Evolutionary conservation across 2,797 vertebrate species (phyloP).

Genomic region (Tinamus major): DNA sequence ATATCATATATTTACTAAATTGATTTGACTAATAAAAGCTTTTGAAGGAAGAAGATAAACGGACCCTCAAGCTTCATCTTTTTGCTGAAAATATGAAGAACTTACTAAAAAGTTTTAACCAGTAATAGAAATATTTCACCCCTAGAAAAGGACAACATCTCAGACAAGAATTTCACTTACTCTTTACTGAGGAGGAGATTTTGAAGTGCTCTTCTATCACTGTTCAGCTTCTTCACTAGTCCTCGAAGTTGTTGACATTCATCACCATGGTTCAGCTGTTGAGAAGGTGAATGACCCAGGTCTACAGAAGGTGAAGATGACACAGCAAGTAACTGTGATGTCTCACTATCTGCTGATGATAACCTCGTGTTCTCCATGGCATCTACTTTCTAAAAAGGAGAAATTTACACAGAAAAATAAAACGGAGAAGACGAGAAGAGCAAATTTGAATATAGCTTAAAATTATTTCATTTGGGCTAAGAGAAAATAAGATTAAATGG

Average conservation of each 20-base stretch:
- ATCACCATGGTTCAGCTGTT: slow-evolving; percentile 21
- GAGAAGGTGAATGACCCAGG: slow-evolving; percentile 8
- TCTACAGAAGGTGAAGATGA: slow-evolving; percentile 63
- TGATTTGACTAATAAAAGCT: neutral
- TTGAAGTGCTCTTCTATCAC: slow-evolving; percentile 80
- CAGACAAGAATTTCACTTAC: slow-evolving; percentile 76
- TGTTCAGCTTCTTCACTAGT: slow-evolving; percentile 76
- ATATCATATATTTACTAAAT: neutral
- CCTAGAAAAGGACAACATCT: neutral
- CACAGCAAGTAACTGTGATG: neutral
- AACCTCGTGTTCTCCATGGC: slow-evolving; percentile 50
- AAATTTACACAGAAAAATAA: neutral
- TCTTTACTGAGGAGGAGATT: slow-evolving; percentile 80
- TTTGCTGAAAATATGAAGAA: neutral
- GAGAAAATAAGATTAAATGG: neutral
- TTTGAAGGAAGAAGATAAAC: neutral
- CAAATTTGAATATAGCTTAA: neutral
- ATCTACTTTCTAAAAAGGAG: slow-evolving; percentile 69
- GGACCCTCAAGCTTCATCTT: neutral
- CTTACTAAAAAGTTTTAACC: neutral
- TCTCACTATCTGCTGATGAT: neutral
- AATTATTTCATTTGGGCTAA: neutral
- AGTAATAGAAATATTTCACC: neutral
- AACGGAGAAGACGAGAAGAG: neutral
- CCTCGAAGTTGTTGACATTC: slow-evolving; percentile 75